Percentiles rank a stretch among this genome's conserved stretches.
phyloP scores from a whole-genome alignment of 2,113 vertebrate species.

The Nibea coibor region DNA sequence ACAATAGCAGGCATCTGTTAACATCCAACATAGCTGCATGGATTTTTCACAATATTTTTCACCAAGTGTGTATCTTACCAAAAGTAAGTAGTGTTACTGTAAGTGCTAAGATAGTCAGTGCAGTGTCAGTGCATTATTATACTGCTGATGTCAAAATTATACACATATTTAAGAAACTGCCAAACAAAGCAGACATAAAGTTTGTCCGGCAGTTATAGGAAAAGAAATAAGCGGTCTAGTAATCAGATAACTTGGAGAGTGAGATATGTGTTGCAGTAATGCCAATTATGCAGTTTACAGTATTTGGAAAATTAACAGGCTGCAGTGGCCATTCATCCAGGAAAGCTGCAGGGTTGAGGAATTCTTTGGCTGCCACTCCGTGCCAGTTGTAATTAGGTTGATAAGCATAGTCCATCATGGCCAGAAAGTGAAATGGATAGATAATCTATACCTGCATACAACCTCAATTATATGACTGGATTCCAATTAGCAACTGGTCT shows the following conservation, averaged over 20 bases:
- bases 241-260: constrained; percentile 21
- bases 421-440: constrained; percentile 54
- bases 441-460: constrained; percentile 62
- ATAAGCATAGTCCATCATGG: constrained; percentile 51
- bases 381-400: constrained; percentile 47
- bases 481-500: constrained; percentile 57
- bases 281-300: constrained; percentile 38
- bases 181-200: background rate
- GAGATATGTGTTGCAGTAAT: background rate
- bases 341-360: constrained; percentile 26
- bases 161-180: background rate
- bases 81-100: background rate
- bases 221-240: background rate
- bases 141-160: background rate
- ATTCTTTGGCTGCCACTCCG: constrained; percentile 32
- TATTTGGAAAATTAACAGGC: constrained; percentile 11
- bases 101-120: background rate
- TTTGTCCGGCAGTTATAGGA: background rate
- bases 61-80: background rate
- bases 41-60: no score
- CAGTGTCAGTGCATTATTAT: background rate
- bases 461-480: constrained; percentile 55
- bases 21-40: background rate
- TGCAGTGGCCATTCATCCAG: constrained; percentile 16
- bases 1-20: background rate